A percentile compares a stretch with the other conserved stretches of the same genome.
phyloP scores from a whole-genome alignment of 1,140 invertebrate genomes.

The Pachypsylla venusta region DNA sequence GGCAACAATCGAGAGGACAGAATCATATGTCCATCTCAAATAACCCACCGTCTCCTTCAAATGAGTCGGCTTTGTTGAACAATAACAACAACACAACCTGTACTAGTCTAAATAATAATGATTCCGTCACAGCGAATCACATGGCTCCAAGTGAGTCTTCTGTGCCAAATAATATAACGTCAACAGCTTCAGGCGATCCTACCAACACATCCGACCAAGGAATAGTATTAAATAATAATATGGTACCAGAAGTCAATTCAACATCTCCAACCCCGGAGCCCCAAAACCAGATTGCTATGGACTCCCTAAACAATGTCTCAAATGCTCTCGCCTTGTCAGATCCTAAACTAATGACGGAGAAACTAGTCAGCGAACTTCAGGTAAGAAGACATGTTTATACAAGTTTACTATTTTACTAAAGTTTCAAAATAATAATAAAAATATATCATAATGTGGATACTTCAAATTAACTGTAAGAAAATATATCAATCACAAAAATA shows the following conservation, averaged over 20 bases:
- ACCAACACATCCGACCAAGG: slow-evolving; percentile 1
- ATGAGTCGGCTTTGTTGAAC: not conserved
- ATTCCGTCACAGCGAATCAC: slow-evolving; percentile 2
- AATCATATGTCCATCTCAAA: slow-evolving; percentile 18
- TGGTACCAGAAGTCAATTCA: not conserved
- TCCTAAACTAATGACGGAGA: slow-evolving; percentile 27
- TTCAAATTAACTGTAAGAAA: too few relatives aligned
- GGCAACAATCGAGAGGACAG: slow-evolving; percentile 23
- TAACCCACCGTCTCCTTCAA: slow-evolving; percentile 15
- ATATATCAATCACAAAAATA: too few relatives aligned
- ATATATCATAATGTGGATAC: too few relatives aligned
- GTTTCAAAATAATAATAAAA: not conserved
- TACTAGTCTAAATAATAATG: slow-evolving; percentile 13
- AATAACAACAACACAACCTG: slow-evolving; percentile 13
- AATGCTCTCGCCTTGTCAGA: slow-evolving; percentile 19
- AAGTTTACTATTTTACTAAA: not conserved
- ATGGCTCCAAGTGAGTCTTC: not conserved
- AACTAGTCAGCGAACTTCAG: slow-evolving; percentile 27
- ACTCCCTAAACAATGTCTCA: slow-evolving; percentile 17
- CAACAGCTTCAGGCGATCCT: not conserved
- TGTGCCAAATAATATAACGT: slow-evolving; percentile 1
- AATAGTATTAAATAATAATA: slow-evolving; percentile 12
- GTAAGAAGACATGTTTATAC: slow-evolving; percentile 18
- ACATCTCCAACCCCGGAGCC: slow-evolving; percentile 12
- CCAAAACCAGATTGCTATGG: slow-evolving; percentile 15